Evolutionary conservation across 2,888 invertebrate species (phyloP), one percentile per base, ranked within the genome.

Genomic region (Sialis fuliginosa): DNA sequence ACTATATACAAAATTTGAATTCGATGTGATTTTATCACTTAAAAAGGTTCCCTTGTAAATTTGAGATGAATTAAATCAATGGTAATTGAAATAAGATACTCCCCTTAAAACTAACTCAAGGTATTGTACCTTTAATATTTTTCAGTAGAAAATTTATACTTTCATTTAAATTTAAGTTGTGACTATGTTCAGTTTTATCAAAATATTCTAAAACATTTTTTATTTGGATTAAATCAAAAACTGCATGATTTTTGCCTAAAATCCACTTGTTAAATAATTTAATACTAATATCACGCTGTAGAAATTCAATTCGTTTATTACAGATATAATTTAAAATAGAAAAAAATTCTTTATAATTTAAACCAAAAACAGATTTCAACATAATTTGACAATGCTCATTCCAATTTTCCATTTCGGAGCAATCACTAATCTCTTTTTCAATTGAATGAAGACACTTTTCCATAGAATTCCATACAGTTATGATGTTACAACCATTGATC

Each of bases 401-500:
- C 76, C 83, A 93, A 50, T 75, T 73, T 4, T 78, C 77, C 73
- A 83, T 82, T 48, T 75, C 74, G 53, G 65, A 72, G 54, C 87
- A 86, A 59, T 93, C 88, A 31, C 70, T 65, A 48, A 95, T 85
- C 69, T 92, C 90, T 51, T 70, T 68, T 65, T 82, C 74, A 4
- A 92, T 87, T 46, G 74, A 74, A 34, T 59, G 46, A 49, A 90
- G 68, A 57, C 75, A 76, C 32, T 64, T 62, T 51, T 71, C 67
- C 42, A 96, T 63, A 42, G 79, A 75, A 1, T 65, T 56, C 84
- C 86, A 91, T 56, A 89, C 77, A 40, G 66, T 63, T 48, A 70
- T 62, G 51, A 93, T 70, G 60, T 95, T 96, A 58, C 87, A 85
- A 1, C 81, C 88, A 70, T 97, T 97, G 48, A 95, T 75, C 89